Percentiles rank a stretch among this genome's conserved stretches.
phyloP scores from a whole-genome alignment of 2,888 invertebrate genomes.

The Macrophya alboannulata region DNA sequence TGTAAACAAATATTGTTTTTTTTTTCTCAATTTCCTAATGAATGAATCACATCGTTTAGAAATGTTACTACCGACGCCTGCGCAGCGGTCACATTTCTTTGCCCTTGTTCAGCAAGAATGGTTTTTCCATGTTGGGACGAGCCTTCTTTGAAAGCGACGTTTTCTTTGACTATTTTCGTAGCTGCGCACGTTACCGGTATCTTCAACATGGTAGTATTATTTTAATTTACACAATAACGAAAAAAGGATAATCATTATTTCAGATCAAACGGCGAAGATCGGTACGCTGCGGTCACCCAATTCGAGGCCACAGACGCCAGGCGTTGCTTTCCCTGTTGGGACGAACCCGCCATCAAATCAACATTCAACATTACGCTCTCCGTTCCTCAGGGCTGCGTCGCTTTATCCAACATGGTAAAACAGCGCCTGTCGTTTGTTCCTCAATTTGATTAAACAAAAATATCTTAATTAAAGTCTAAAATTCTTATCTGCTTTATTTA shows the following conservation, averaged over 20 bases:
- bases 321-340: slow-evolving; percentile 98
- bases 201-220: slow-evolving; percentile 81
- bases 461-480: neutral
- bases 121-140: slow-evolving; percentile 85
- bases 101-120: slow-evolving; percentile 78
- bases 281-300: slow-evolving; percentile 94
- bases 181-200: slow-evolving; percentile 79
- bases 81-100: slow-evolving; percentile 81
- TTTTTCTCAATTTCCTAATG: neutral
- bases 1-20: neutral
- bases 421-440: slow-evolving; percentile 63
- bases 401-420: slow-evolving; percentile 95
- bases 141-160: slow-evolving; percentile 82
- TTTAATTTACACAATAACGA: neutral
- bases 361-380: slow-evolving; percentile 94
- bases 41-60: neutral
- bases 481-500: slow-evolving; percentile 33
- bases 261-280: slow-evolving; percentile 88
- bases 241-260: slow-evolving; percentile 68
- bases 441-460: neutral
- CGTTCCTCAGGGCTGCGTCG: slow-evolving; percentile 91
- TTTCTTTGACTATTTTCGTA: slow-evolving; percentile 78
- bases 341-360: slow-evolving; percentile 97
- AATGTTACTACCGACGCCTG: slow-evolving; percentile 63
- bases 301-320: slow-evolving; percentile 96